Conservation (phyloP, 2,888 invertebrate species). For the Macropis europaea region DNA sequence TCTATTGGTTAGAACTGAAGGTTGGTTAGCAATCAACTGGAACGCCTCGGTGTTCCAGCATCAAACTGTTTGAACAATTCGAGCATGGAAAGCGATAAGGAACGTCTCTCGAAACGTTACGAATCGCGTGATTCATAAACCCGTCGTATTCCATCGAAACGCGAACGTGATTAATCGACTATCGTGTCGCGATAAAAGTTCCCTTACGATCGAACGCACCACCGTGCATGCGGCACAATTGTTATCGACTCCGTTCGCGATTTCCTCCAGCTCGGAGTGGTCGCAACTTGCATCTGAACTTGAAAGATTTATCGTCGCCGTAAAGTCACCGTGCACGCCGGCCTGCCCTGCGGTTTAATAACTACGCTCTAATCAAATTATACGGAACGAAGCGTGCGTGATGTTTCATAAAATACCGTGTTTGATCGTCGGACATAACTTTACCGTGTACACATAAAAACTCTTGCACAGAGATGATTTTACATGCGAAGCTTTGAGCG, state of each 20-base stretch:
- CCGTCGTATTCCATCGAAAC: constrained; percentile 43
- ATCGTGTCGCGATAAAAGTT: constrained; percentile 30
- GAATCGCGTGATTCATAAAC: constrained; percentile 54
- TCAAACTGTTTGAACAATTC: constrained; percentile 28
- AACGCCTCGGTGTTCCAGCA: neutral
- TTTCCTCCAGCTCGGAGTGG: neutral
- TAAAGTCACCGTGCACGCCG: neutral
- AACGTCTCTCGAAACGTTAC: constrained; percentile 8
- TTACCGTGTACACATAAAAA: too few species aligned
- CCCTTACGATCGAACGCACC: too few species aligned
- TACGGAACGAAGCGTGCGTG: too few species aligned
- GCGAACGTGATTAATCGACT: constrained; percentile 50
- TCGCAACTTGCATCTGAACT: neutral
- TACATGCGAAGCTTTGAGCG: too few species aligned
- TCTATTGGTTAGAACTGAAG: neutral
- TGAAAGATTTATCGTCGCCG: neutral
- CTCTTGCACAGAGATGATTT: too few species aligned
- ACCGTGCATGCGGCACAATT: too few species aligned
- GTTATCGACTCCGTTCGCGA: constrained; percentile 13
- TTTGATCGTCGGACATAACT: too few species aligned
- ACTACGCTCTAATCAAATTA: too few species aligned
- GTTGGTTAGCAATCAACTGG: neutral
- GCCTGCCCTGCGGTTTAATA: too few species aligned
- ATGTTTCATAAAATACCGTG: too few species aligned
- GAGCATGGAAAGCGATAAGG: constrained; percentile 29